Conservation (phyloP, 2,113 vertebrate species). For the Neodontobutis hainanensis region DNA sequence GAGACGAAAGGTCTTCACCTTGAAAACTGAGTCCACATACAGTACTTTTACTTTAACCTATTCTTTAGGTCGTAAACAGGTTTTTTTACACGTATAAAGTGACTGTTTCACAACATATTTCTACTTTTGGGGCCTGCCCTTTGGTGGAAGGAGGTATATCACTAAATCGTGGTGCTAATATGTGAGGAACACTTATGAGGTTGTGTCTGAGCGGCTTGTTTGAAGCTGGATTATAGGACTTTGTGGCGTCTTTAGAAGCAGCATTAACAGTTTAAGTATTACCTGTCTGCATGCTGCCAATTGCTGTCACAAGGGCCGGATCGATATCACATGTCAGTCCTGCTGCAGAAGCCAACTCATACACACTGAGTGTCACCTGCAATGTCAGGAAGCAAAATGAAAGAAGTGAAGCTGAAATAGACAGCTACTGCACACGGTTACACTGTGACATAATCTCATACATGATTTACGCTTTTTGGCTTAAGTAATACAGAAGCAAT, state of each 20-base stretch:
- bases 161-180: too few species aligned
- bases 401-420: neutral
- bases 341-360: constrained; percentile 87
- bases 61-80: too few species aligned
- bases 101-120: too few species aligned
- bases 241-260: neutral
- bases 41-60: too few species aligned
- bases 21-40: too few species aligned
- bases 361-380: constrained; percentile 87
- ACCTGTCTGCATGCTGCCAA: constrained; percentile 85
- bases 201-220: neutral
- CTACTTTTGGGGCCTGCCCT: too few species aligned
- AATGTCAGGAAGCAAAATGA: constrained; percentile 5
- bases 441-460: neutral
- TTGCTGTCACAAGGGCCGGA: constrained; percentile 83
- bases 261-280: neutral
- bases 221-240: neutral
- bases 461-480: neutral
- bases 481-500: neutral
- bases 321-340: constrained; percentile 88
- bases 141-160: too few species aligned
- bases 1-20: too few species aligned
- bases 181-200: too few species aligned
- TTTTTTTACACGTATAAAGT: too few species aligned
- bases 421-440: too few species aligned